phyloP scores from a whole-genome alignment of 1,140 invertebrate species.

The Vanessa tameamea region DNA sequence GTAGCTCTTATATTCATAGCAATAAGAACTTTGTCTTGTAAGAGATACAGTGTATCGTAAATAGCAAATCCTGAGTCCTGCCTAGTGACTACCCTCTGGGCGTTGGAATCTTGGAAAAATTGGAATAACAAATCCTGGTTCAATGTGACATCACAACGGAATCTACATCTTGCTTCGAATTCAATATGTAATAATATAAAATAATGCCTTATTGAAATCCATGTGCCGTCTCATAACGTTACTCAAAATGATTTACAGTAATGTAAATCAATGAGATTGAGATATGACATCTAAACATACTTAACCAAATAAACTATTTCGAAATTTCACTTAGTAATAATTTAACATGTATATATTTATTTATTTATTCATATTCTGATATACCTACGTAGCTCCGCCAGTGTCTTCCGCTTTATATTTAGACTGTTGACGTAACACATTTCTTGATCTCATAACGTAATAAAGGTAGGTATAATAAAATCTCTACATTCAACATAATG shows the following conservation, averaged over 20 bases:
- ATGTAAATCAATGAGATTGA: too few species aligned
- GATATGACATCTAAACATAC: too few species aligned
- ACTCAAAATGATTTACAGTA: not conserved
- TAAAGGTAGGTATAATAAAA: too few species aligned
- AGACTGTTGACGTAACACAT: too few species aligned
- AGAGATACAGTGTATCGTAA: slow-evolving; percentile 7
- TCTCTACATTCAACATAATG: too few species aligned
- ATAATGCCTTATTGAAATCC: not conserved
- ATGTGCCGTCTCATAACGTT: not conserved
- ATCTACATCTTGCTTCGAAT: not conserved
- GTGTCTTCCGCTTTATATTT: too few species aligned
- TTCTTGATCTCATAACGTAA: too few species aligned
- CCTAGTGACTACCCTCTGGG: not conserved
- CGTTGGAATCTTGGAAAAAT: slow-evolving; percentile 4
- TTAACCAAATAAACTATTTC: too few species aligned
- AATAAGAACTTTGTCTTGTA: not conserved
- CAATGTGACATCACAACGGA: not conserved
- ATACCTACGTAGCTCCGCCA: too few species aligned
- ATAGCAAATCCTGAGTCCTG: not conserved
- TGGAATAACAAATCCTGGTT: slow-evolving; percentile 20
- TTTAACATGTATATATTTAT: too few species aligned
- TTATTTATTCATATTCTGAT: too few species aligned
- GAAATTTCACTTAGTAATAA: too few species aligned
- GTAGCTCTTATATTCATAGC: not conserved
- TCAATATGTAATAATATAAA: slow-evolving; percentile 1